These are phyloP conservation scores for Diorhabda carinulata DNA, from an alignment of 1,140 invertebrate genomes.

Conservation along the genomic window DNA sequence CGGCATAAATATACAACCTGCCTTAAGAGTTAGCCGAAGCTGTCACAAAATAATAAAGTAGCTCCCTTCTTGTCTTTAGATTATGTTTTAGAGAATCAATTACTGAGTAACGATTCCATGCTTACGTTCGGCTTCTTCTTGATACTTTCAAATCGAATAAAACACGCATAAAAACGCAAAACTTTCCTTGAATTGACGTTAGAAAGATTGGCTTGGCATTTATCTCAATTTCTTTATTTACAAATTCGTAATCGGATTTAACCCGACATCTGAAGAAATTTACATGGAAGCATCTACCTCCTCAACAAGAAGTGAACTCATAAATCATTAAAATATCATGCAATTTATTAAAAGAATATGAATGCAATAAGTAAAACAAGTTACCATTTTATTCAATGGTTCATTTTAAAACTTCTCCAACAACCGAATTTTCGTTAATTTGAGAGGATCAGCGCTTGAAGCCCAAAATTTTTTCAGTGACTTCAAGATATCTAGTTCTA, in stretches of 20 bases:
- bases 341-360: too few species aligned
- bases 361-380: too few species aligned
- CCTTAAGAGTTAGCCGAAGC: background rate
- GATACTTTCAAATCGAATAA: background rate
- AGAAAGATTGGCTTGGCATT: background rate
- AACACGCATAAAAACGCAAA: background rate
- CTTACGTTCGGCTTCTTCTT: conserved; percentile 2
- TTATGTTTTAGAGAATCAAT: background rate
- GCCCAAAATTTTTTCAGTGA: too few species aligned
- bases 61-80: background rate
- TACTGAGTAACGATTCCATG: background rate
- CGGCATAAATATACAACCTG: background rate
- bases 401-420: too few species aligned
- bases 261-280: background rate
- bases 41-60: background rate
- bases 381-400: too few species aligned
- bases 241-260: conserved; percentile 1
- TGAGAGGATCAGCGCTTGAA: too few species aligned
- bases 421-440: too few species aligned
- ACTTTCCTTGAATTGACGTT: conserved; percentile 2
- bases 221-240: conserved; percentile 3
- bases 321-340: too few species aligned
- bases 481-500: too few species aligned
- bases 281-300: background rate
- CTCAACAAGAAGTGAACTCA: too few species aligned